Percentiles rank a stretch among this genome's conserved stretches.
phyloP scores from a whole-genome alignment of 2,888 invertebrate genomes.

The Keiferia lycopersicella region DNA sequence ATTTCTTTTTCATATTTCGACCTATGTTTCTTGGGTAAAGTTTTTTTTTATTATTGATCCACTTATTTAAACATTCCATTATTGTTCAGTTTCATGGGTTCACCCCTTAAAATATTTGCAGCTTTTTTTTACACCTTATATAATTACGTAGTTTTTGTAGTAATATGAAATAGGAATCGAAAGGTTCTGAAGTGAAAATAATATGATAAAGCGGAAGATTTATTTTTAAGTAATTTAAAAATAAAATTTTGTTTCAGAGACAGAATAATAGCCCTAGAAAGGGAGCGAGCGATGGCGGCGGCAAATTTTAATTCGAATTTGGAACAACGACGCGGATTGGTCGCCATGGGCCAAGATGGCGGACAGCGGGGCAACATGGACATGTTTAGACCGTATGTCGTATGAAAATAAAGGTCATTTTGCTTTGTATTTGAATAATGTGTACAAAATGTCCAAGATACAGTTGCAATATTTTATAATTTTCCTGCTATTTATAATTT shows the following conservation, averaged over 20 bases:
- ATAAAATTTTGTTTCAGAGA: constrained; percentile 50
- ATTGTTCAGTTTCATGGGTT: too few relatives aligned
- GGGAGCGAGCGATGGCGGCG: constrained; percentile 75
- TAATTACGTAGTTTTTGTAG: too few relatives aligned
- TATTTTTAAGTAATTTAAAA: not conserved
- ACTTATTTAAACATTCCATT: too few relatives aligned
- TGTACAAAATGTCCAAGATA: not conserved
- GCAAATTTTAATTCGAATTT: constrained; percentile 78
- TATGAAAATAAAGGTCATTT: constrained; percentile 70
- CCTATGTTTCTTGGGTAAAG: too few relatives aligned
- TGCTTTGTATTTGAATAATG: constrained; percentile 38
- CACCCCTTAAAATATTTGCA: too few relatives aligned
- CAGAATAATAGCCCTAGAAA: constrained; percentile 72
- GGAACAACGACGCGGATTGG: constrained; percentile 73
- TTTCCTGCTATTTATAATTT: too few relatives aligned
- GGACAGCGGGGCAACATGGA: constrained; percentile 57
- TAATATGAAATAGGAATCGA: too few relatives aligned
- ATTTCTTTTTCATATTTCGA: too few relatives aligned
- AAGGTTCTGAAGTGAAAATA: too few relatives aligned
- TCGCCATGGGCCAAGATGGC: constrained; percentile 73
- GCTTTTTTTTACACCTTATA: too few relatives aligned
- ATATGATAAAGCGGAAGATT: not conserved
- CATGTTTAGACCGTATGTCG: constrained; percentile 79
- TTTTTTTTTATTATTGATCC: too few relatives aligned
- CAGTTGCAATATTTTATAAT: not conserved